A percentile compares a stretch with the other conserved stretches of the same genome.
Conservation (phyloP, 2,797 vertebrate species). For the Sebastes variabilis region DNA sequence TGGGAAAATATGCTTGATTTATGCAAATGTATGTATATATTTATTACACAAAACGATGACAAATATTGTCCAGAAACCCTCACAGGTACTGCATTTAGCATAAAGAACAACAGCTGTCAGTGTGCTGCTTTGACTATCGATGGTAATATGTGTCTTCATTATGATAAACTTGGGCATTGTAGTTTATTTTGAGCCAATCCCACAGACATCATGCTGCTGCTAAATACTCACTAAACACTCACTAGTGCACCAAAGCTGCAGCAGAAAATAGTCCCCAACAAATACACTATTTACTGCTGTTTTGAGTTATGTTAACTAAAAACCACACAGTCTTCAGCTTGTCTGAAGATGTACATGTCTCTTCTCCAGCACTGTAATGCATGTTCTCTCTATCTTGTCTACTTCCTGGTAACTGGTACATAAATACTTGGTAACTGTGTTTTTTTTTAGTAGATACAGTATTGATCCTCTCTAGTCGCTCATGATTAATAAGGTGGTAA, state of each 20-base stretch:
- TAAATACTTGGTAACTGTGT: background rate
- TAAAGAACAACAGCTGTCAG: no score
- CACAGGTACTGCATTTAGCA: no score
- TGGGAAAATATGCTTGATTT: no score
- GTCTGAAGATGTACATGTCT: background rate
- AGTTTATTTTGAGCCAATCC: background rate
- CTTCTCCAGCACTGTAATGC: background rate
- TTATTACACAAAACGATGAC: no score
- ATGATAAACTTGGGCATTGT: background rate
- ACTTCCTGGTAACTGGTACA: background rate
- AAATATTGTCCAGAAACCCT: no score
- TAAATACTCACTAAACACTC: background rate
- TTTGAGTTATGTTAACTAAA: background rate
- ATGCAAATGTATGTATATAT: no score
- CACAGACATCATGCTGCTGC: background rate
- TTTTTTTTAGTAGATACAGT: constrained; percentile 21
- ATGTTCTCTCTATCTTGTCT: background rate
- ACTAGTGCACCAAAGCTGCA: background rate
- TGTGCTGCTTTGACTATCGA: no score
- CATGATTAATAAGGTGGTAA: constrained; percentile 18
- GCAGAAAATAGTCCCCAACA: background rate
- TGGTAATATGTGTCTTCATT: background rate
- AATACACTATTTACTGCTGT: background rate
- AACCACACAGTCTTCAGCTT: background rate
- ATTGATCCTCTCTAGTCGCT: constrained; percentile 14